Evolutionary conservation across 2,888 invertebrate species (phyloP), one percentile per base, ranked within the genome.

Genomic region (Lasiommata megera): DNA sequence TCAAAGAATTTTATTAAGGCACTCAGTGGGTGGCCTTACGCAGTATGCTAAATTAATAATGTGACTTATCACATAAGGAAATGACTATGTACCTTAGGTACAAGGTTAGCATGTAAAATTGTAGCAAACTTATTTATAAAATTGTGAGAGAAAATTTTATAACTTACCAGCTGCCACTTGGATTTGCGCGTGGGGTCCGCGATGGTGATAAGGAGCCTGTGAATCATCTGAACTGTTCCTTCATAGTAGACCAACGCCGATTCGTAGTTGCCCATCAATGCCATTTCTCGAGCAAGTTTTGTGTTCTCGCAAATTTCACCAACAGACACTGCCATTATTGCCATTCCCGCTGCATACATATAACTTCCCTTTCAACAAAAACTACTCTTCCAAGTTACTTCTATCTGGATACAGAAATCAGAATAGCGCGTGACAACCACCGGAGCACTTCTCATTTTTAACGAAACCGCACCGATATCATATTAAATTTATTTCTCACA

Each of bases 231-330:
- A 58, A 98, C 93, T 8, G 96, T 96, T 53, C 97, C 97, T 82
- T 98, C 96, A 80, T 98, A 98, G 85, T 98, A 98, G 58, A 98
- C 96, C 67, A 95, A 93, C 18, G 99, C 96, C 64, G 96, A 96
- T 77, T 99, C 98, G 80, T 99, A 99, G 86, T 98, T 97, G 17
- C 99, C 98, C 79, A 97, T 94, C 74, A 99, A 91, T 62, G 98
- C 97, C 95, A 96, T 96, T 92, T 99, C 98, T 76, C 99, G 93
- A 58, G 98, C 99, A 85, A 98, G 88, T 88, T 97, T 97, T 60
- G 98, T 96, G 92, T 98, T 98, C 91, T 98, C 98, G 92, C 95
- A 96, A 88, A 98, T 97, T 92, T 97, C 97, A 84, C 94, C 95
- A 84, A 96, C 94, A 79, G 95, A 95, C 84, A 96, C 95, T 90